phyloP scores from a whole-genome alignment of 2,888 invertebrate genomes.

The Elysia crispata region DNA sequence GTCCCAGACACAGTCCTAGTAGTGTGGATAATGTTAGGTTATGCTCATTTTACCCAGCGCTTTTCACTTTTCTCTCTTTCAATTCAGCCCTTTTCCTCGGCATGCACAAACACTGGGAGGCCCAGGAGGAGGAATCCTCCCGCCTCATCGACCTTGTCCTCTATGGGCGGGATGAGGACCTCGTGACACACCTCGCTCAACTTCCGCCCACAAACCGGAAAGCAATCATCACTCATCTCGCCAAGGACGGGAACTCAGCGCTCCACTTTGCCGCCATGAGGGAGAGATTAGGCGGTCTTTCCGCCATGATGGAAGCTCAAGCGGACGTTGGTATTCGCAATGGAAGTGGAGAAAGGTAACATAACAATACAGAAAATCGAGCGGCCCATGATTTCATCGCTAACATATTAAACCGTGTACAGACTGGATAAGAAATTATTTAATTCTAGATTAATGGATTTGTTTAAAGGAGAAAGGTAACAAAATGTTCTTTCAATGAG shows the following conservation, averaged over 20 bases:
- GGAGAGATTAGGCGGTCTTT: slow-evolving; percentile 59
- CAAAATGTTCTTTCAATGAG: no score
- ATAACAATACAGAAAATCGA: neutral
- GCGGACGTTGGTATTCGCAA: slow-evolving; percentile 66
- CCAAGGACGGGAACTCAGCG: slow-evolving; percentile 63
- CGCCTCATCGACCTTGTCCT: neutral
- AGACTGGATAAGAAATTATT: no score
- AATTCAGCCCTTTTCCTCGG: no score
- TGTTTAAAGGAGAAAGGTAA: no score
- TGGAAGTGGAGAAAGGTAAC: slow-evolving; percentile 55
- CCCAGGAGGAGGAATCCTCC: slow-evolving; percentile 9
- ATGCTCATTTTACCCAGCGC: no score
- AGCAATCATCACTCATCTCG: slow-evolving; percentile 66
- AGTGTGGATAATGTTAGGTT: no score
- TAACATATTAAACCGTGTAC: no score
- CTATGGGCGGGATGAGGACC: slow-evolving; percentile 19
- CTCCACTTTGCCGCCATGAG: slow-evolving; percentile 65
- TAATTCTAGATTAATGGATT: no score
- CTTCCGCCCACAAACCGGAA: slow-evolving; percentile 48
- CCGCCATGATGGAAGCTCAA: slow-evolving; percentile 61
- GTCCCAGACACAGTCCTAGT: no score
- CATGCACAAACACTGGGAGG: slow-evolving; percentile 33
- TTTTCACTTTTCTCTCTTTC: no score
- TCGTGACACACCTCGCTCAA: neutral
- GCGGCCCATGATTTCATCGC: no score